Percentiles rank a stretch among this genome's conserved stretches.
phyloP scores from a whole-genome alignment of 1,140 invertebrate species.

The Ericerus pela region DNA sequence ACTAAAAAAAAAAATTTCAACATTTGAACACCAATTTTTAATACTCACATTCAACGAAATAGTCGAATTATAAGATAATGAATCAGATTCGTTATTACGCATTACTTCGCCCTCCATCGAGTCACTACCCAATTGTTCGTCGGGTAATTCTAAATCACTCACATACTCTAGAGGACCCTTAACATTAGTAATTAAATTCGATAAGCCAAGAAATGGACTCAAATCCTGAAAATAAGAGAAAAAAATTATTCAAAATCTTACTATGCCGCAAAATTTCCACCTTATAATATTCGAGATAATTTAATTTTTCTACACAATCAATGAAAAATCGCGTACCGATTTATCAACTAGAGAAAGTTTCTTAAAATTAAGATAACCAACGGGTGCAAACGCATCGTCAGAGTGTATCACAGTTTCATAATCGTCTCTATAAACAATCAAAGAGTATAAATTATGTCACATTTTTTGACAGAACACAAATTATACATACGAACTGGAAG shows the following conservation, averaged over 20 bases:
- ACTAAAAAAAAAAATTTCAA: slow-evolving; percentile 9
- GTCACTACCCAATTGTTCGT: slow-evolving; percentile 12
- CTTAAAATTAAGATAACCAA: slow-evolving; percentile 78
- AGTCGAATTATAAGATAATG: not conserved
- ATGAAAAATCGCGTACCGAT: slow-evolving; percentile 37
- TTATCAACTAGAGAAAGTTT: slow-evolving; percentile 62
- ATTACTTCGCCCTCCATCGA: slow-evolving; percentile 12
- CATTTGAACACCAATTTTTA: too few relatives aligned
- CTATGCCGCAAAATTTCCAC: not conserved
- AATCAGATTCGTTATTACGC: slow-evolving; percentile 3
- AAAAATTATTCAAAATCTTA: slow-evolving; percentile 7
- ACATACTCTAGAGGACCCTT: slow-evolving; percentile 23
- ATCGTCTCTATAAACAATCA: slow-evolving; percentile 54
- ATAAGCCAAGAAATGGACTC: slow-evolving; percentile 16
- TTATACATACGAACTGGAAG: too few relatives aligned
- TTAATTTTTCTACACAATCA: not conserved
- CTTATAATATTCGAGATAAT: not conserved
- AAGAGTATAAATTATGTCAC: too few relatives aligned
- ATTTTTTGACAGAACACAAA: too few relatives aligned
- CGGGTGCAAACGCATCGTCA: slow-evolving; percentile 78
- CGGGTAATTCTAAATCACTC: slow-evolving; percentile 20
- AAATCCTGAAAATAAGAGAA: not conserved
- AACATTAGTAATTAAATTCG: slow-evolving; percentile 14
- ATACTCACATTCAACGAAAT: slow-evolving; percentile 2
- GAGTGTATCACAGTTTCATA: slow-evolving; percentile 75